Evolutionary conservation across 2,113 vertebrate species (phyloP).

Genomic region (Recurvirostra avosetta): DNA sequence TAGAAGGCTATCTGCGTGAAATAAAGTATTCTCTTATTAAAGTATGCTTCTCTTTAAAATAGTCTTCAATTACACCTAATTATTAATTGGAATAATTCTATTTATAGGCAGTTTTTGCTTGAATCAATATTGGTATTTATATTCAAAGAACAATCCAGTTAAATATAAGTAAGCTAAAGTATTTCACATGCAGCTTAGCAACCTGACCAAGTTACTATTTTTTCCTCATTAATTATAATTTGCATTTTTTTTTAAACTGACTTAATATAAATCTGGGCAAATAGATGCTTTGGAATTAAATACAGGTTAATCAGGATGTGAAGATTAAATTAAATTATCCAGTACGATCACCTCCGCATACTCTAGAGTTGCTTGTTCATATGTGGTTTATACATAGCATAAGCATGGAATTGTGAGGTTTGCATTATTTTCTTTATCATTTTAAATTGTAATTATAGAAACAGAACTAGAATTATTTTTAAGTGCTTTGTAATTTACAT

Average conservation of each 20-base stretch:
- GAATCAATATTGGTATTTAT: neutral
- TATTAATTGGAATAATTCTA: neutral
- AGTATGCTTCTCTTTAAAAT: neutral
- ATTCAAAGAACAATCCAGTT: neutral
- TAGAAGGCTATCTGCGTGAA: neutral
- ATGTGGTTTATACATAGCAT: neutral
- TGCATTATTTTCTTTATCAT: neutral
- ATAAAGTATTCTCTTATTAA: neutral
- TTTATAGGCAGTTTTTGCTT: neutral
- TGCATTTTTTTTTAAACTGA: neutral
- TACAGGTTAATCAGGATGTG: neutral
- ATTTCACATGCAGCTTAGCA: neutral
- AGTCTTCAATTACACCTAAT: neutral
- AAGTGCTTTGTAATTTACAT: neutral
- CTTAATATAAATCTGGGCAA: neutral
- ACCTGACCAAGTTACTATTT: neutral
- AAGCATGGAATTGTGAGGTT: neutral
- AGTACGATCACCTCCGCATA: neutral
- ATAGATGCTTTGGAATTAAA: neutral
- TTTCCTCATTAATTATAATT: neutral
- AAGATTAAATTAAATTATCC: neutral
- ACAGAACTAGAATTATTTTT: neutral
- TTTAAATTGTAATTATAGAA: neutral
- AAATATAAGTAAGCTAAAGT: neutral
- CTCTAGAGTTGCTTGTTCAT: neutral